Base-by-base conservation (phyloP, 2,113 vertebrate species). In the Serinus canaria region DNA sequence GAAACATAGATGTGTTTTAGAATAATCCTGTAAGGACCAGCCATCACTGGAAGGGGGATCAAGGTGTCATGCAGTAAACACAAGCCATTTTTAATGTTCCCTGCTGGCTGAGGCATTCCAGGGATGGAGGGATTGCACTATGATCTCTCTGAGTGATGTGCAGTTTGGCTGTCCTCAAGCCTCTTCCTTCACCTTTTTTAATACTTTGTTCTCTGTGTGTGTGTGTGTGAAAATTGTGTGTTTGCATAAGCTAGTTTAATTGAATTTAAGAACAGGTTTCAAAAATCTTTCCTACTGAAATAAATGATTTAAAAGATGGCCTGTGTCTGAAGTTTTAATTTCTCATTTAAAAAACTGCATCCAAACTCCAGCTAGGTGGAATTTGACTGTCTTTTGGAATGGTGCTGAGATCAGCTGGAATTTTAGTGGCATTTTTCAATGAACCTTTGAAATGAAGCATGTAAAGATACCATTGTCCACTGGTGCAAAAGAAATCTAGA, bases 101-200 rank as follows among this genome's bases (percentile, higher is more conserved):
- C 79, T 35, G 37, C 89, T 94, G 85, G 92, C 3, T 72, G 92
- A 96, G 94, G 94, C 53, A 1, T 94, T 87, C 41, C 11, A 50
- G 55, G 58, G 68, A 49, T 35, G 43, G 92, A 77, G 81, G 67
- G 35, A 43, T 58, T 98, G 98, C 98, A 98, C 98, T 97, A 97
- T 99, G 99, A 99, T 97, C 99, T 99, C 97, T 11, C 2, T 33
- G 98, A 98, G 99, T 91, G 99, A 99, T 93, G 99, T 98, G 98
- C 99, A 96, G 89, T 94, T 97, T 90, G 92, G 91, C 97, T 97
- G 85, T 74, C 96, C 89, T 92, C 92, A 72, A 94, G 92, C 96
- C 93, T 97, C 96, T 98, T 97, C 97, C 94, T 91, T 87, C 85
- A 68, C 49, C 81, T 90, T 96, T 97, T 97, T 92, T 83, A 96